phyloP scores from a whole-genome alignment of 2,113 vertebrate genomes.

The Paracanthobrama guichenoti region DNA sequence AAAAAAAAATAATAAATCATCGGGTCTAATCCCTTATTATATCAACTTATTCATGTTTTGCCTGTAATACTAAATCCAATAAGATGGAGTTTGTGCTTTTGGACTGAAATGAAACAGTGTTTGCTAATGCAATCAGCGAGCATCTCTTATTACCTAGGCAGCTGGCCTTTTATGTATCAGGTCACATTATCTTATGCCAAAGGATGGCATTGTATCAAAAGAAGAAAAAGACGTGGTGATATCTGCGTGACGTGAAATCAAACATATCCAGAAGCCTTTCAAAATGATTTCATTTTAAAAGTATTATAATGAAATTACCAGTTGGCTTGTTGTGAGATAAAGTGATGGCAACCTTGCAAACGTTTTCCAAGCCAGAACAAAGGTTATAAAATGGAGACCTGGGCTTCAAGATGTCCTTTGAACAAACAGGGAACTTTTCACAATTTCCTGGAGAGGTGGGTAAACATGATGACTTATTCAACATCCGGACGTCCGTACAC shows the following conservation, averaged over 20 bases:
- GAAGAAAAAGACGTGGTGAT: background rate
- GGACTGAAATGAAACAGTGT: constrained; percentile 28
- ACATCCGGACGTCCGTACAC: background rate
- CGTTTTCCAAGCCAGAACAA: background rate
- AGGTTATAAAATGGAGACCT: background rate
- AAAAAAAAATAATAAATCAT: background rate
- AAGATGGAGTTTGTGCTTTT: background rate
- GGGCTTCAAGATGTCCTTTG: background rate
- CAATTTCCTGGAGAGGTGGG: background rate
- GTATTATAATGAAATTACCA: background rate
- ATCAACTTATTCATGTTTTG: constrained; percentile 10
- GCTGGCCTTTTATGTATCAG: background rate
- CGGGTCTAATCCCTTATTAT: background rate
- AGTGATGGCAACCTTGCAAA: constrained; percentile 10
- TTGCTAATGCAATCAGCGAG: constrained; percentile 3
- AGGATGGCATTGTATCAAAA: background rate
- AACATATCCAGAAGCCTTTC: constrained; percentile 15
- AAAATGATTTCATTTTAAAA: constrained; percentile 23
- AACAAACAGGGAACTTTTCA: constrained; percentile 2
- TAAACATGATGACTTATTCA: background rate
- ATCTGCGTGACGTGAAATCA: background rate
- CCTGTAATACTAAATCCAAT: background rate
- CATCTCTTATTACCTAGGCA: constrained; percentile 16
- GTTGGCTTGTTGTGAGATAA: background rate
- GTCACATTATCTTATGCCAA: constrained; percentile 22